Evolutionary conservation across 2,888 invertebrate species (phyloP), one percentile per base, ranked within the genome.

Genomic region (Hedychridium roseum): DNA sequence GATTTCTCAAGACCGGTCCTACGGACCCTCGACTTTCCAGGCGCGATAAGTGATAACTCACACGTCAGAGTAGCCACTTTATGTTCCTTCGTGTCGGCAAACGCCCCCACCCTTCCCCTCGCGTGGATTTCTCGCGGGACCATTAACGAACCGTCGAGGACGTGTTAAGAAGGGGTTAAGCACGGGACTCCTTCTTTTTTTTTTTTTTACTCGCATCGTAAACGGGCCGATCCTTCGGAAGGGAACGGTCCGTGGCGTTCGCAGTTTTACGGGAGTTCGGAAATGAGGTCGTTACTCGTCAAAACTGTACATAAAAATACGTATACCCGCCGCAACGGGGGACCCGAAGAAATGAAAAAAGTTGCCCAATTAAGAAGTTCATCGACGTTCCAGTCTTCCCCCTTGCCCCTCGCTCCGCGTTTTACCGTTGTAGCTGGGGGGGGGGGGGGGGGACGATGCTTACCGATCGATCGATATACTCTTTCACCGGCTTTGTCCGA

Each of bases 281-380:
- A 20, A 20, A n/a, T 28, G 35, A 42, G 14, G 16, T 23, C 26
- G 2, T 44, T 32, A 26, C 41, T 45, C 26, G 23, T 11, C 15
- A 9, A 18, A 4, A 9, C 21, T n/a, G 14, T 11, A 39, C 31
- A 12, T 16, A 20, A 4, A 17, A 27, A 16, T 11, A 7, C 7
- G 11, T 21, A 40, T 40, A 30, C 23, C 31, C 12, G 16, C 17
- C 17, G 20, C 5, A 17, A 15, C 32, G 17, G 17, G 17, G 46
- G 44, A 39, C 21, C 16, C 48, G 44, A 57, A 54, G 48, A 50
- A 50, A 57, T 50, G 16, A 54, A 50, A 57, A 57, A 60, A 57
- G 50, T 60, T 57, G 41, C 35, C 45, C 56, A 56, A 56, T 62
- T 63, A 59, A 59, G 56, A 59, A 56, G 59, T 61, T 59, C 62